phyloP scores from a whole-genome alignment of 2,888 invertebrate species.

The Eupelmus urozonus region DNA sequence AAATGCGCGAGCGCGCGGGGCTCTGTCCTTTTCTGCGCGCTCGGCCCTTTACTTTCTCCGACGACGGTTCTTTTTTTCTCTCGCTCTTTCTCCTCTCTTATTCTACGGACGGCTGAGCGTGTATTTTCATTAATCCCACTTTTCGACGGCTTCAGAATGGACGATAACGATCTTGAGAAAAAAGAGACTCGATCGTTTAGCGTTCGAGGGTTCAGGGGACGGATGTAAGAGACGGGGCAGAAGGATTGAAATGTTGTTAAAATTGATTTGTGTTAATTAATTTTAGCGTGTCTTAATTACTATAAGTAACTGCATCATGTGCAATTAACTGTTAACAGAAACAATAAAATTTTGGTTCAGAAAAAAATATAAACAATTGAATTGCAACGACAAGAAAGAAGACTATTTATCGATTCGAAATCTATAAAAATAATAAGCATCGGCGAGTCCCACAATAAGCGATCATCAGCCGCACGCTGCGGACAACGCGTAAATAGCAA shows the following conservation, averaged over 20 bases:
- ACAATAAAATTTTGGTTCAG: no score
- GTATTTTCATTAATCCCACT: conserved; percentile 59
- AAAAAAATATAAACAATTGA: no score
- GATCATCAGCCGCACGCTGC: conserved; percentile 13
- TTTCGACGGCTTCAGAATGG: conserved; percentile 46
- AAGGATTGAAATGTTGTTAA: neutral
- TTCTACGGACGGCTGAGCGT: conserved; percentile 12
- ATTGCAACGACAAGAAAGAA: no score
- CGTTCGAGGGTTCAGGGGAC: conserved; percentile 10
- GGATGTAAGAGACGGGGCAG: neutral
- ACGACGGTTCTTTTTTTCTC: neutral
- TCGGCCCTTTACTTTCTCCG: conserved; percentile 11
- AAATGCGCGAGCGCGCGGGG: conserved; percentile 47
- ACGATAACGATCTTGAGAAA: conserved; percentile 41
- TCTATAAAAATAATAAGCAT: conserved; percentile 12
- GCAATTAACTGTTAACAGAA: no score
- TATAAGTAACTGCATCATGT: no score
- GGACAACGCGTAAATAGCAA: conserved; percentile 52
- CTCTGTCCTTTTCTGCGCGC: conserved; percentile 21
- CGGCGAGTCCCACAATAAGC: neutral
- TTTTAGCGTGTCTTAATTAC: neutral
- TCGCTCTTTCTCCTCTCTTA: neutral
- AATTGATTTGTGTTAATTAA: neutral
- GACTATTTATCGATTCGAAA: neutral
- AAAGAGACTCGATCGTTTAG: conserved; percentile 41